Conservation (phyloP, 2,888 invertebrate species). For the Apodemia zela region DNA sequence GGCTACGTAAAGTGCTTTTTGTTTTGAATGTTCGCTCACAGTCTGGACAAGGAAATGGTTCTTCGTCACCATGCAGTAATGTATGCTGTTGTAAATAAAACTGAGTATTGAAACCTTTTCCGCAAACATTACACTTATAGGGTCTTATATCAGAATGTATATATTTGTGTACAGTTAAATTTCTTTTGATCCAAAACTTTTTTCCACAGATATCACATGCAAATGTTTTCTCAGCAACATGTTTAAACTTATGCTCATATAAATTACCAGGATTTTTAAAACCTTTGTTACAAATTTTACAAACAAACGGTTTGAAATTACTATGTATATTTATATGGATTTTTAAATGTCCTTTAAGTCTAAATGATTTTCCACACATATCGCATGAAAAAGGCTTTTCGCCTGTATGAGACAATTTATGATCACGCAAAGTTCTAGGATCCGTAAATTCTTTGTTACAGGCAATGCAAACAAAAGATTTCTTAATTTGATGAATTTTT, state of each 20-base stretch:
- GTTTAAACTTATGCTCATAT: slow-evolving; percentile 10
- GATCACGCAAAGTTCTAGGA: neutral
- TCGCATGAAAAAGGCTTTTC: slow-evolving; percentile 7
- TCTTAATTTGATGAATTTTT: slow-evolving; percentile 8
- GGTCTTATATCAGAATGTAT: neutral
- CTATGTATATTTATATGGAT: slow-evolving; percentile 1
- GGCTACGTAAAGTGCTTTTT: neutral
- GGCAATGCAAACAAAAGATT: neutral
- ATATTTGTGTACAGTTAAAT: slow-evolving; percentile 8
- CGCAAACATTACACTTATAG: slow-evolving; percentile 1
- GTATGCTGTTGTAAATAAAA: slow-evolving; percentile 1
- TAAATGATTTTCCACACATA: neutral
- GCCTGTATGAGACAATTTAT: neutral
- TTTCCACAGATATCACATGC: slow-evolving; percentile 6
- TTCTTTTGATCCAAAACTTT: slow-evolving; percentile 3
- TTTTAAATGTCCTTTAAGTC: neutral
- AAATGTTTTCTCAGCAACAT: slow-evolving; percentile 4
- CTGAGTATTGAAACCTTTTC: neutral
- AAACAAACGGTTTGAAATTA: neutral
- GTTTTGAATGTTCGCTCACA: neutral
- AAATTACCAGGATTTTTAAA: slow-evolving; percentile 3
- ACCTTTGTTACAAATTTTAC: neutral
- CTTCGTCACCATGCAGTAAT: neutral
- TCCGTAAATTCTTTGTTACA: slow-evolving; percentile 5
- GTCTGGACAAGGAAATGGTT: slow-evolving; percentile 5